Percentiles rank a stretch among this genome's conserved stretches.
These are phyloP conservation scores for Eristalis arbustorum DNA, from an alignment of 2,888 invertebrate genomes.

Conservation along the genomic window DNA sequence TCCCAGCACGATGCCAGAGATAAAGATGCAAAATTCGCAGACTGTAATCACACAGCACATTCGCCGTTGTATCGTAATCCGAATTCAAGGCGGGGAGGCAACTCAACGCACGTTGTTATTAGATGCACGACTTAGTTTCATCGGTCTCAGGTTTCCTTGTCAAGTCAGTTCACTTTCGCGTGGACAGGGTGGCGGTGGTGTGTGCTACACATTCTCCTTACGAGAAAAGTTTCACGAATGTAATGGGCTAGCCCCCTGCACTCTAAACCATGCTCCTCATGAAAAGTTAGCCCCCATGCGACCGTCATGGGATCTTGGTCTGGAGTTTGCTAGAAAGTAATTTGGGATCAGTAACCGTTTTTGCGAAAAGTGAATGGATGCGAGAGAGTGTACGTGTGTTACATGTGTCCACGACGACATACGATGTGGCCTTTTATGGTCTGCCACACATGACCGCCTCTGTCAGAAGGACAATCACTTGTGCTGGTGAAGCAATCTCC, in stretches of 20 bases:
- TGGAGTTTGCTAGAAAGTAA: constrained; percentile 52
- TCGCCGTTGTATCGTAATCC: constrained; percentile 34
- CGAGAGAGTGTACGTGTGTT: background rate
- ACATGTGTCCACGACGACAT: background rate
- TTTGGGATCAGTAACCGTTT: constrained; percentile 24
- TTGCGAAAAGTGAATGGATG: constrained; percentile 57
- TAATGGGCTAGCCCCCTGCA: background rate
- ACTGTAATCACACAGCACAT: constrained; percentile 25
- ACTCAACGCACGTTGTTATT: constrained; percentile 45
- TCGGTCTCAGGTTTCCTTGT: constrained; percentile 26
- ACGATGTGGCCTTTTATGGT: constrained; percentile 23
- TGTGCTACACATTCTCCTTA: background rate
- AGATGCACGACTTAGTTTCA: constrained; percentile 35
- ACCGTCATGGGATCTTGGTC: background rate
- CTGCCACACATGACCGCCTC: constrained; percentile 4
- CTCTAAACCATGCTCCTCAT: background rate
- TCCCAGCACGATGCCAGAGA: constrained; percentile 45
- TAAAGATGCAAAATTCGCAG: constrained; percentile 32
- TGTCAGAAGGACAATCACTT: constrained; percentile 22
- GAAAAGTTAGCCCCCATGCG: background rate
- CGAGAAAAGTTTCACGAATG: background rate
- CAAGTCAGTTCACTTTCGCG: constrained; percentile 41
- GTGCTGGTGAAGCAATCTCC: constrained; percentile 9
- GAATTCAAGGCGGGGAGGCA: constrained; percentile 56
- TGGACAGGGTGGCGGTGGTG: background rate